Base-by-base conservation (phyloP, 2,888 invertebrate genomes). In the Blera fallax region DNA sequence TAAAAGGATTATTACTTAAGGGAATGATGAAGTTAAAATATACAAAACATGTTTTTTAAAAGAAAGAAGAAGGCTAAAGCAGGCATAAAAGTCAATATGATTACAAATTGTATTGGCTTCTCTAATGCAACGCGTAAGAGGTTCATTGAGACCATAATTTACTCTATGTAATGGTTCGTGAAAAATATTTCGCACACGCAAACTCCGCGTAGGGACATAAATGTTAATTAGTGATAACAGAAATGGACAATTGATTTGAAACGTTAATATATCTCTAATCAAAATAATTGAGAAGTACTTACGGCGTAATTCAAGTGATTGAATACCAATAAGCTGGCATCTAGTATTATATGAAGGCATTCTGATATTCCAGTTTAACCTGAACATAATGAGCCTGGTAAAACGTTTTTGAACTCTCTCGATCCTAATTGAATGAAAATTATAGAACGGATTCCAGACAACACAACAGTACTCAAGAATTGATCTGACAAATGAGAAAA, bases 371-470 rank as follows among this genome's bases (percentile, higher is more conserved):
- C 34, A 45, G 5, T 45, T 43, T 21, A 40, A 21, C n/a, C 14
- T 60, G 2, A n/a, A 14, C 6, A 40, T 24, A 40, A 21, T 18
- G 5, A 11, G 29, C 14, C 45, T 45, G 3, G 29, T 62, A 8
- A 45, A 45, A 45, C 62, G 43, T 62, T 29, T 62, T 32, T 62
- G 62, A 45, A 62, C 7, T 45, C 11, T 45, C 29, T 62, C 62
- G 14, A 62, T 62, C 10, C 43, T 43, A 1, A 16, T 27, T 6
- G 6, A 60, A 60, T 43, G 60, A 27, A 1, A 14, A 16, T 40
- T 29, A 45, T 62, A 62, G 11, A 16, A 64, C 21, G 29, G 24
- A 14, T 45, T 64, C 45, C 62, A 64, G 10, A 64, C 24, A 2
- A 64, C 14, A 3, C 29, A 48, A 18, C 64, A 64, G 14, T 64